These are phyloP conservation scores for Valencia hispanica DNA, from an alignment of 2,797 vertebrate genomes.

Conservation along the genomic window DNA sequence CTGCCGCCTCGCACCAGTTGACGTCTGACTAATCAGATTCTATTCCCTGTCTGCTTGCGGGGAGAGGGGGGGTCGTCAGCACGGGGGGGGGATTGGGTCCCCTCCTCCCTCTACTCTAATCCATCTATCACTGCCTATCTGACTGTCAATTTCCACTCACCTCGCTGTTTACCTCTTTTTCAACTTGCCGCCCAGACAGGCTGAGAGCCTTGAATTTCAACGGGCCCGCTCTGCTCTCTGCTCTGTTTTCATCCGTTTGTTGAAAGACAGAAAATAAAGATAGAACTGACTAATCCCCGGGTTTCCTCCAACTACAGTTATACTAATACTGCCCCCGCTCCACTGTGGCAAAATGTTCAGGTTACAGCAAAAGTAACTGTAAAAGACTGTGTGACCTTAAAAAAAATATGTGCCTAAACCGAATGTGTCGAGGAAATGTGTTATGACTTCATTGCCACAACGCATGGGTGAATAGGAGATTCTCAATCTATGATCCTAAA, in stretches of 20 bases:
- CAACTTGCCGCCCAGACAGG: slow-evolving; percentile 18
- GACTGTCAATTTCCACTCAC: slow-evolving; percentile 67
- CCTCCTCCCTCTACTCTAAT: slow-evolving; percentile 57
- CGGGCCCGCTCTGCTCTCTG: not conserved
- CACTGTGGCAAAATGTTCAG: not conserved
- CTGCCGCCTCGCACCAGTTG: slow-evolving; percentile 75
- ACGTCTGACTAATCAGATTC: slow-evolving; percentile 84
- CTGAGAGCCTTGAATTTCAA: slow-evolving; percentile 29
- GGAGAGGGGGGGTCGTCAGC: not conserved
- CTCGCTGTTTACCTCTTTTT: slow-evolving; percentile 57
- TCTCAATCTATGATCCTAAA: too few species aligned
- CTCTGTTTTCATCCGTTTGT: not conserved
- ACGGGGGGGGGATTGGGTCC: slow-evolving; percentile 28
- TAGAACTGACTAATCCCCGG: not conserved
- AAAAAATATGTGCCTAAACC: not conserved
- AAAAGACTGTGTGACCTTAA: not conserved
- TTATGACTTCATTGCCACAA: too few species aligned
- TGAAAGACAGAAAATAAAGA: not conserved
- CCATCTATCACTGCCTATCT: slow-evolving; percentile 75
- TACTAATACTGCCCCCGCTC: not conserved
- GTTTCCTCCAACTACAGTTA: not conserved
- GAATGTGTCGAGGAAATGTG: too few species aligned
- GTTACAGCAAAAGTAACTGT: not conserved
- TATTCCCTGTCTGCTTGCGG: slow-evolving; percentile 71
- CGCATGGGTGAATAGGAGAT: too few species aligned